Base-by-base conservation (phyloP, 2,797 vertebrate genomes). In the Poecile montanus region DNA sequence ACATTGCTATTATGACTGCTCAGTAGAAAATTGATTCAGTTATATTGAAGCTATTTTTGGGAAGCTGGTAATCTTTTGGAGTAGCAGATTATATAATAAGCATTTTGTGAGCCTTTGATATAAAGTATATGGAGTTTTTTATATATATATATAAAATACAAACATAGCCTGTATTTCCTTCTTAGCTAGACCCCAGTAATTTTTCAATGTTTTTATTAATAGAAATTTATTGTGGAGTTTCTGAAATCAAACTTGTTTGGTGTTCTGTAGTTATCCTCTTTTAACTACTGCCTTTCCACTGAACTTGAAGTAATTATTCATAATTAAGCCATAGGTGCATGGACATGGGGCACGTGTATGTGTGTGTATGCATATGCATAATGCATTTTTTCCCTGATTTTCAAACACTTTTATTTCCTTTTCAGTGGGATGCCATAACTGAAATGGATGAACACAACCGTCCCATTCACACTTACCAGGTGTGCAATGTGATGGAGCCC, bases 401-500 rank as follows among this genome's bases (percentile, higher is more conserved):
- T 78, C 62, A 71, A 81, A 45, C 21, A 9, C 15, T 71, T 80
- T 19, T 80, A 38, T 95, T 93, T 94, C 83, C 51, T 95, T 91
- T 97, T 14, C 95, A 99, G 99, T 99, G 99, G 99, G 99, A 99
- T 85, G 98, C 99, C 91, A 99, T 99, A 94, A 99, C 99, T 38
- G 99, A 99, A 97, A 99, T 99, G 99, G 99, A 99, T 74, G 99
- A 99, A 90, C 99, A 99, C 95, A 99, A 99, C 95, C 98, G 98
- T 42, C 99, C 99, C 94, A 99, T 99, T 91, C 99, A 99, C 65
- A 99, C 99, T 2, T 99, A 99, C 96, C 99, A 99, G 97, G 99
- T 99, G 38, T 99, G 99, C 97, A 99, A 99, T 1, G 99, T 99
- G 92, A 99, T 99, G 99, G 99, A 99, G 85, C 98, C 99, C 72